phyloP scores from a whole-genome alignment of 1,140 invertebrate species.

The Caenorhabditis briggsae region DNA sequence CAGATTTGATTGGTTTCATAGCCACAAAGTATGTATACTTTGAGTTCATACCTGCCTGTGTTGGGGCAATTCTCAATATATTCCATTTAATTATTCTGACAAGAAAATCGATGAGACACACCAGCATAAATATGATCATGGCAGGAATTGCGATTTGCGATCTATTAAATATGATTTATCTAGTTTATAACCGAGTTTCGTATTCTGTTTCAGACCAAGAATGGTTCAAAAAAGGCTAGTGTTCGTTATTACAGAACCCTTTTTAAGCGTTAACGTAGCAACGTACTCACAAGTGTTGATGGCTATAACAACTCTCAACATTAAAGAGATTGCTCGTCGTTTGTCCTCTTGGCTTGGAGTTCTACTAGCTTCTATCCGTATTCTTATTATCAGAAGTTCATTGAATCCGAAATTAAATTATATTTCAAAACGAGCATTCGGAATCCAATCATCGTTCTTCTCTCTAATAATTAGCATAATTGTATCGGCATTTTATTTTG shows the following conservation, averaged over 20 bases:
- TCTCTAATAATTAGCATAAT: background rate
- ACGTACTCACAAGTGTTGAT: background rate
- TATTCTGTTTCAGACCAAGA: background rate
- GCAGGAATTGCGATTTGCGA: slow-evolving; percentile 11
- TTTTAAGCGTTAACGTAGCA: background rate
- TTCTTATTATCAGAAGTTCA: slow-evolving; percentile 10
- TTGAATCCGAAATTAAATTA: slow-evolving; percentile 1
- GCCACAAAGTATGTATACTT: background rate
- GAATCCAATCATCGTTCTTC: background rate
- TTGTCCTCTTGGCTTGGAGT: background rate
- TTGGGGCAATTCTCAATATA: background rate
- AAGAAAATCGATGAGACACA: slow-evolving; percentile 18
- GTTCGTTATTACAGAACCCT: background rate
- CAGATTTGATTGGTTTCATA: background rate
- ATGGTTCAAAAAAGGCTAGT: background rate
- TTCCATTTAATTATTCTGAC: background rate
- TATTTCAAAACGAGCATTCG: background rate
- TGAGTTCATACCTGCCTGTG: background rate
- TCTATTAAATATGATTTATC: background rate
- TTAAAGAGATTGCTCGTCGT: background rate
- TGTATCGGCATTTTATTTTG: slow-evolving; percentile 1
- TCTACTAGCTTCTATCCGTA: background rate
- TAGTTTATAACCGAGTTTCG: background rate
- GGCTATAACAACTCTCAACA: background rate
- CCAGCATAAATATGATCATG: background rate